phyloP scores from a whole-genome alignment of 2,888 invertebrate genomes.

The Labia minor region DNA sequence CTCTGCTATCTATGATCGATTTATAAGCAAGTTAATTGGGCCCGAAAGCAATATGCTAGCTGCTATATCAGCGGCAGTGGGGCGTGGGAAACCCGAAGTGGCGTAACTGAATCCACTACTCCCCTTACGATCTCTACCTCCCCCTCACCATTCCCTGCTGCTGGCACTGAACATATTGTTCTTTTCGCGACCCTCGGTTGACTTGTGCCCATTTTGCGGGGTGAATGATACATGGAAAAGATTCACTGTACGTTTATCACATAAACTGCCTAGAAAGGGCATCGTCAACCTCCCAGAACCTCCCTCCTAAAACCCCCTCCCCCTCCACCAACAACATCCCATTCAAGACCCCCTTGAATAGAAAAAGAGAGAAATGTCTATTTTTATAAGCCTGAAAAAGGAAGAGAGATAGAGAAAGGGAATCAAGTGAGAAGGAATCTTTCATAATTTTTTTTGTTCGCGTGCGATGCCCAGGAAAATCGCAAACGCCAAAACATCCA shows the following conservation, averaged over 20 bases:
- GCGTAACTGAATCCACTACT: slow-evolving; percentile 4
- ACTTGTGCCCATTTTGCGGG: slow-evolving; percentile 13
- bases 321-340: not conserved
- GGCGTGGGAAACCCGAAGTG: slow-evolving; percentile 1
- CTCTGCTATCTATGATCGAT: not conserved
- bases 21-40: slow-evolving; percentile 13
- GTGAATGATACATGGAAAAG: not conserved
- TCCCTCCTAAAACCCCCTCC: not conserved
- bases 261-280: not conserved
- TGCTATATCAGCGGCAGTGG: not conserved
- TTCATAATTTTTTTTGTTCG: slow-evolving; percentile 7
- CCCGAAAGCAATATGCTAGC: not conserved
- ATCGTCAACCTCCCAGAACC: not conserved
- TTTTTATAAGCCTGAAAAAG: no score
- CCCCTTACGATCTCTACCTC: no score
- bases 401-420: not conserved
- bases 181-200: slow-evolving; percentile 13
- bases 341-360: not conserved
- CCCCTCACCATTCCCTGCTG: not conserved
- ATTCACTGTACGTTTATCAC: not conserved
- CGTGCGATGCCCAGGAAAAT: not conserved
- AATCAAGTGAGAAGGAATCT: not conserved
- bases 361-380: not conserved
- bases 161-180: not conserved
- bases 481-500: not conserved